phyloP scores from a whole-genome alignment of 2,888 invertebrate genomes.

The Himalopsyche tibetana region DNA sequence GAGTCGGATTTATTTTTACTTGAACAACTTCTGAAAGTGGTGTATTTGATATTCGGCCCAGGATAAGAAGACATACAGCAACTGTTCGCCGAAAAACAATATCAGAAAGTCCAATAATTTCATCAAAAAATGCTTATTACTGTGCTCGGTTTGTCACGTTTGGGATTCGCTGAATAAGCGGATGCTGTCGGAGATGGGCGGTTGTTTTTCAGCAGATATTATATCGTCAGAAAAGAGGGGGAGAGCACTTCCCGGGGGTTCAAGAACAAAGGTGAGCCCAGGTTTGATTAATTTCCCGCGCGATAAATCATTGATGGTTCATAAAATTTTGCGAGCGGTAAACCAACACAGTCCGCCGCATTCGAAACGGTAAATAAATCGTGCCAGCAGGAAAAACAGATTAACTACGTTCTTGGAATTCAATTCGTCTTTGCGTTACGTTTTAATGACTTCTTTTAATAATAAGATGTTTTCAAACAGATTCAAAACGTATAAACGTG shows the following conservation, averaged over 20 bases:
- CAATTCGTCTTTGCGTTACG: not conserved
- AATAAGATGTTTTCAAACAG: not conserved
- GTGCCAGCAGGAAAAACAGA: not conserved
- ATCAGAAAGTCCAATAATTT: too few relatives aligned
- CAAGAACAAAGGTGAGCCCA: slow-evolving; percentile 6
- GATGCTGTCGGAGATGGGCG: not conserved
- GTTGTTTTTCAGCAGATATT: not conserved
- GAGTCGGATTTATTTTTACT: too few relatives aligned
- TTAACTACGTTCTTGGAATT: slow-evolving; percentile 3
- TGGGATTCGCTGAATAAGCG: too few relatives aligned
- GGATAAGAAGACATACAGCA: too few relatives aligned
- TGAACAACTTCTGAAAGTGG: too few relatives aligned
- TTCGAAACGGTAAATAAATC: not conserved
- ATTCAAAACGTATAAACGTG: not conserved
- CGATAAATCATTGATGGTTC: slow-evolving; percentile 15
- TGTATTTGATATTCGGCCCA: too few relatives aligned
- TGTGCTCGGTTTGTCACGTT: too few relatives aligned
- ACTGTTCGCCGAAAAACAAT: too few relatives aligned
- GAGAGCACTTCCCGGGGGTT: not conserved
- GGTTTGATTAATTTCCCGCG: slow-evolving; percentile 12
- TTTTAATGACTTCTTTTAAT: not conserved
- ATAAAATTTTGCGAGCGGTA: not conserved
- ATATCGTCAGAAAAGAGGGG: not conserved
- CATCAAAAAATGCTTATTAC: too few relatives aligned
- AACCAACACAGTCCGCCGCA: not conserved